Conservation (phyloP, 2,888 invertebrate genomes). For the Tinea semifulvella region DNA sequence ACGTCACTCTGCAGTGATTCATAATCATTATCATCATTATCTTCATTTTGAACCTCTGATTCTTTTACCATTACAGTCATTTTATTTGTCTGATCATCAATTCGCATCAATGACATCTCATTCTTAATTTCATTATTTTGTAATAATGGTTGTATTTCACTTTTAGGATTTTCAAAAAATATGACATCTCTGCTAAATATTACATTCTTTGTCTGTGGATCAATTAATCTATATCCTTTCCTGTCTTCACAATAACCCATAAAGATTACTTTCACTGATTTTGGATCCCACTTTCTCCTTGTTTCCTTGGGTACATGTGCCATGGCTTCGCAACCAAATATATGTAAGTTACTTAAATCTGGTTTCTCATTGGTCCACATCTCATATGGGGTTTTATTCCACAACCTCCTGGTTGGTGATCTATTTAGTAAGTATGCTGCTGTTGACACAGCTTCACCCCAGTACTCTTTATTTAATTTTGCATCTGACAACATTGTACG, state of each 20-base stretch:
- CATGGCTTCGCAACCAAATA: constrained; percentile 20
- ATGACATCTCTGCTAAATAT: no score
- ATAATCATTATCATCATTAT: not conserved
- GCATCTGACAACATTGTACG: constrained; percentile 27
- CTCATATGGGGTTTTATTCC: constrained; percentile 14
- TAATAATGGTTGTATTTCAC: not conserved
- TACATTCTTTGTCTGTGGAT: no score
- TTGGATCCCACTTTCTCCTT: constrained; percentile 29
- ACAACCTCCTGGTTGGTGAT: constrained; percentile 6
- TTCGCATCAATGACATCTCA: no score
- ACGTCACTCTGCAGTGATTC: not conserved
- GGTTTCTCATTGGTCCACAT: constrained; percentile 15
- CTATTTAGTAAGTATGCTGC: constrained; percentile 17
- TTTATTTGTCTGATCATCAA: no score
- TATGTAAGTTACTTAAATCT: constrained; percentile 14
- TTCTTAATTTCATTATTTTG: not conserved
- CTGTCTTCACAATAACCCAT: constrained; percentile 31
- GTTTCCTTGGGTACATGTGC: constrained; percentile 32
- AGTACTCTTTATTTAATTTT: constrained; percentile 17
- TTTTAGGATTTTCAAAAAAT: constrained; percentile 14
- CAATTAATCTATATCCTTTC: no score
- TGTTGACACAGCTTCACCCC: constrained; percentile 21
- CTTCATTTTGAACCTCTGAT: not conserved
- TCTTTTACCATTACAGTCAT: not conserved
- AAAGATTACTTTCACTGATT: constrained; percentile 27